These are phyloP conservation scores for Odontomachus brunneus DNA, from an alignment of 1,140 invertebrate species.

Conservation along the genomic window DNA sequence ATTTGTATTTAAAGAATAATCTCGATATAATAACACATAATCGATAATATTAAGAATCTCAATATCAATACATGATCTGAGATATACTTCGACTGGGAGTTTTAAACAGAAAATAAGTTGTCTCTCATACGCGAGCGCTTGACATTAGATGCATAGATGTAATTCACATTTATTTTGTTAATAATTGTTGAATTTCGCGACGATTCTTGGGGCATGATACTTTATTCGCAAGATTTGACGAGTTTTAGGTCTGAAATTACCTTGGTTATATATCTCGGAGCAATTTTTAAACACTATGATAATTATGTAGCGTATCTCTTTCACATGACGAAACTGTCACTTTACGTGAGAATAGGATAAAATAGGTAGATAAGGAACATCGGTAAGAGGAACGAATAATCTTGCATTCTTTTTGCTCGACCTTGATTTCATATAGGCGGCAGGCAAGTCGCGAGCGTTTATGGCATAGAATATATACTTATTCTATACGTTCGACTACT, in stretches of 20 bases:
- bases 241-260: background rate
- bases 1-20: background rate
- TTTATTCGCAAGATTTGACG: background rate
- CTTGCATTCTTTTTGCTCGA: too few relatives aligned
- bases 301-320: background rate
- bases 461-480: too few relatives aligned
- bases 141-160: background rate
- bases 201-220: background rate
- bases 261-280: background rate
- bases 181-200: background rate
- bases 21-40: background rate
- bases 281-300: background rate
- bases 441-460: too few relatives aligned
- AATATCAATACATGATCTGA: background rate
- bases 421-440: too few relatives aligned
- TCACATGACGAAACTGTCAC: constrained; percentile 9
- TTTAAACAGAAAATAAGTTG: background rate
- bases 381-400: background rate
- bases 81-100: background rate
- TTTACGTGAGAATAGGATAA: background rate
- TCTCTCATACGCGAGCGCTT: background rate
- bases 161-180: background rate
- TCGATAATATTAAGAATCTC: background rate
- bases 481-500: too few relatives aligned
- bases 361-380: background rate